Evolutionary conservation across 92 coral and sea anemone genomes (phyloP).

Genomic region (Actinostola sp.): DNA sequence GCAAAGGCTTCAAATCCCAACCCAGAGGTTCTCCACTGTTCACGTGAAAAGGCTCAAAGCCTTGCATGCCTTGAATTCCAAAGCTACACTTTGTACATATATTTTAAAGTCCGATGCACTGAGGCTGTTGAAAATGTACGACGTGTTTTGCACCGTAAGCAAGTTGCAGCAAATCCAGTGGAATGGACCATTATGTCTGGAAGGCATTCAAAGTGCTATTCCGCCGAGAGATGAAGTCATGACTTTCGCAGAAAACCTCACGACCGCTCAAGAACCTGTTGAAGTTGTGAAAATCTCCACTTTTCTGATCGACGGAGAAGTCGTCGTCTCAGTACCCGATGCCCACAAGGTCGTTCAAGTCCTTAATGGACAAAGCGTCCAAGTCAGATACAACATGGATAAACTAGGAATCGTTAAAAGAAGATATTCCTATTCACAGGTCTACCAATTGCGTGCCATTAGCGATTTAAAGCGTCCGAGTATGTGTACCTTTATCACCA

Average conservation of each 20-base stretch:
- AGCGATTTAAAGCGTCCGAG: constrained; percentile 80
- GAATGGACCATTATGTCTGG: constrained; percentile 68
- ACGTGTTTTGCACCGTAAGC: constrained; percentile 44
- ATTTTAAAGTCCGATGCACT: constrained; percentile 78
- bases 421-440: constrained; percentile 74
- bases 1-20: constrained; percentile 67
- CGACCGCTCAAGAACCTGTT: constrained; percentile 11
- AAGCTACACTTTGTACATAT: constrained; percentile 83
- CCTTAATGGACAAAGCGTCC: constrained; percentile 85
- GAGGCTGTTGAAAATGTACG: constrained; percentile 76
- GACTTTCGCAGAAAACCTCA: neutral
- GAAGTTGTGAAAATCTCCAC: constrained; percentile 59
- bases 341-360: constrained; percentile 83
- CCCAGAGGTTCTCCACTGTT: constrained; percentile 66
- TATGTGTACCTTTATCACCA: constrained; percentile 77
- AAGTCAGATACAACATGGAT: constrained; percentile 74
- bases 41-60: constrained; percentile 73
- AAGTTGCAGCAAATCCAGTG: constrained; percentile 57
- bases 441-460: constrained; percentile 66
- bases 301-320: constrained; percentile 58
- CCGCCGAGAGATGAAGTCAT: neutral
- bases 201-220: constrained; percentile 23
- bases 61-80: constrained; percentile 68
- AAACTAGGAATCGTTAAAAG: constrained; percentile 71
- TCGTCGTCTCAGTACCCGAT: constrained; percentile 83